Conservation (phyloP, 2,113 vertebrate species). For the Camelus dromedarius region DNA sequence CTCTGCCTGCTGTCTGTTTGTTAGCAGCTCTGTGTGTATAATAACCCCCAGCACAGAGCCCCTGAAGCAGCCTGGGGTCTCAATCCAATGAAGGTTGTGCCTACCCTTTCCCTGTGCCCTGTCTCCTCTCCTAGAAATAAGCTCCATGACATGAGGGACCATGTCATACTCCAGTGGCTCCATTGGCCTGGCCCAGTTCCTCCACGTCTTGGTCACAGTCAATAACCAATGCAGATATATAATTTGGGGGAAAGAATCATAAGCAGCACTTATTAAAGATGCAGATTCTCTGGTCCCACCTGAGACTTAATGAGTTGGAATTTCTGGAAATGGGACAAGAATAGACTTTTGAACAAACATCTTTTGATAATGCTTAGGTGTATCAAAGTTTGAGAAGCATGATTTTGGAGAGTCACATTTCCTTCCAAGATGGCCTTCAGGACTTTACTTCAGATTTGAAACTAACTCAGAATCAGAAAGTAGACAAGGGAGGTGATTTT, state of each 20-base stretch:
- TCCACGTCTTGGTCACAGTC: neutral
- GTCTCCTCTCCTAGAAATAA: neutral
- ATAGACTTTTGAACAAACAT: neutral
- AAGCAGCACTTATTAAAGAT: neutral
- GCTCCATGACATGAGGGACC: neutral
- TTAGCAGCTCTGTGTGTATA: neutral
- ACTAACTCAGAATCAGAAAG: neutral
- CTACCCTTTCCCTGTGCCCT: neutral
- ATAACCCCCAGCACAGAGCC: neutral
- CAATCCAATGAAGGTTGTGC: fast-evolving
- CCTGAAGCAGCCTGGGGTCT: too few species aligned
- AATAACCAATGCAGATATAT: fast-evolving
- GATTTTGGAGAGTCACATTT: neutral
- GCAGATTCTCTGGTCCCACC: neutral
- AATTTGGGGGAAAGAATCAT: neutral
- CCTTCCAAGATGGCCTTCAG: neutral
- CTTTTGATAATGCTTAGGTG: neutral
- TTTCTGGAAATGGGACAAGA: neutral
- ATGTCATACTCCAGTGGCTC: neutral
- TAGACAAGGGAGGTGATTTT: neutral
- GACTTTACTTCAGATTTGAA: neutral
- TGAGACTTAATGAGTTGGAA: neutral
- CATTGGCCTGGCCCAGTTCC: neutral
- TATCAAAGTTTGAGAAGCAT: neutral
- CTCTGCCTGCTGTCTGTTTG: neutral